phyloP scores from a whole-genome alignment of 2,113 vertebrate species.

The Phrynosoma blainvillii region DNA sequence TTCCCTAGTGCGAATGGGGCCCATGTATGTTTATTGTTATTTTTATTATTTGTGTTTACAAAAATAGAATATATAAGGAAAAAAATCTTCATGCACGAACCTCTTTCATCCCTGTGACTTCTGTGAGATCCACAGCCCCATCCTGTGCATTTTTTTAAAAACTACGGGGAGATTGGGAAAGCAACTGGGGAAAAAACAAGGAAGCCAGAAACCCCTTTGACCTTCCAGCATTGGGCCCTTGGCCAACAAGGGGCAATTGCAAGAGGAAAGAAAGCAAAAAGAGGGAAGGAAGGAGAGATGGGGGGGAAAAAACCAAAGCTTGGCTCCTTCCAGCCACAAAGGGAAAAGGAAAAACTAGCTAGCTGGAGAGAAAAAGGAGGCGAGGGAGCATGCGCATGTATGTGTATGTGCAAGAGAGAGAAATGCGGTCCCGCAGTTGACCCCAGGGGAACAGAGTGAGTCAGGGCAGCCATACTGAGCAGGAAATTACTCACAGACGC shows the following conservation, averaged over 20 bases:
- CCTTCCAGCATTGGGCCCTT: no score
- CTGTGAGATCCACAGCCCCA: no score
- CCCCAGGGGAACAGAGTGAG: conserved; percentile 87
- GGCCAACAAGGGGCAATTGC: background rate
- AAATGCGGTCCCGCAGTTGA: conserved; percentile 80
- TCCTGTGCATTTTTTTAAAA: no score
- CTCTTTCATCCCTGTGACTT: no score
- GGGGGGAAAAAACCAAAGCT: conserved; percentile 47
- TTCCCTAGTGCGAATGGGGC: no score
- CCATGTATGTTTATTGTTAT: no score
- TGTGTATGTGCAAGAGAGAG: conserved; percentile 11
- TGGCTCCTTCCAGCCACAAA: conserved; percentile 73
- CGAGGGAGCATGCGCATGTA: conserved; percentile 50
- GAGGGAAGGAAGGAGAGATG: conserved; percentile 33
- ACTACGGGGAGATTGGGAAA: no score
- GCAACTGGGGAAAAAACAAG: background rate
- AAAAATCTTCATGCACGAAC: no score
- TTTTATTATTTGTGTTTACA: no score
- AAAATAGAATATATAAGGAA: no score
- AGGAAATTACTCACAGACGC: conserved; percentile 98
- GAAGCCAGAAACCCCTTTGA: no score
- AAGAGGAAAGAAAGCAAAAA: background rate
- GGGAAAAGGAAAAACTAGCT: conserved; percentile 63
- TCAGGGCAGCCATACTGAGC: conserved; percentile 97
- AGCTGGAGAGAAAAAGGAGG: conserved; percentile 73